A percentile compares a stretch with the other conserved stretches of the same genome.
These are phyloP conservation scores for Sebastiscus albofasciatus DNA, from an alignment of 2,797 vertebrate species.

Conservation along the genomic window DNA sequence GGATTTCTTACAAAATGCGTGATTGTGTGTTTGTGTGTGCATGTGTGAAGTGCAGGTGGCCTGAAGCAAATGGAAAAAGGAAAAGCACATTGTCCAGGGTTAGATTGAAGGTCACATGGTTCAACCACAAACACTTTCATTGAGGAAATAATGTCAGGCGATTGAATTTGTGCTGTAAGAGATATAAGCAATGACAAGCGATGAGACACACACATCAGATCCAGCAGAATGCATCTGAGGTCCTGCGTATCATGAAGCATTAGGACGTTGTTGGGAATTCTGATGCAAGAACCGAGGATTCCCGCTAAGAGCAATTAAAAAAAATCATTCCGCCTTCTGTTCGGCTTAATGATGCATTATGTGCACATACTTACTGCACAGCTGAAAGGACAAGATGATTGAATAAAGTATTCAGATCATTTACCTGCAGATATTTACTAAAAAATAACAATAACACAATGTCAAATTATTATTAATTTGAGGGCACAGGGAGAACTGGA, in stretches of 20 bases:
- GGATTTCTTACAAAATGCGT: conserved; percentile 15
- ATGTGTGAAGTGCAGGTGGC: conserved; percentile 9
- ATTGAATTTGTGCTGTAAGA: background rate
- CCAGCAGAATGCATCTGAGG: background rate
- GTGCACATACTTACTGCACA: background rate
- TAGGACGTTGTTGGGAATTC: background rate
- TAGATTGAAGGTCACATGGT: background rate
- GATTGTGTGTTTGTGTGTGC: background rate
- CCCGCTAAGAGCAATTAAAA: background rate
- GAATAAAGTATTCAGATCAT: background rate
- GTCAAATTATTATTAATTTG: background rate
- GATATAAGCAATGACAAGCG: background rate
- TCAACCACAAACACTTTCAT: background rate
- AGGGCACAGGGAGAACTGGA: background rate
- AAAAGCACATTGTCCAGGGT: background rate
- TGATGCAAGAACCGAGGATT: background rate
- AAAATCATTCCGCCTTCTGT: too few relatives aligned
- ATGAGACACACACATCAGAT: background rate
- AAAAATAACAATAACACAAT: background rate
- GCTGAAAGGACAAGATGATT: background rate
- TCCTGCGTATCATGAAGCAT: background rate
- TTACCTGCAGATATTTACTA: background rate
- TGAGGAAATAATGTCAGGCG: background rate
- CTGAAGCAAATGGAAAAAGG: conserved; percentile 16
- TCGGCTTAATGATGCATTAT: background rate